These are phyloP conservation scores for Oreochromis tanganicae DNA, from an alignment of 2,113 vertebrate genomes.

Conservation along the genomic window DNA sequence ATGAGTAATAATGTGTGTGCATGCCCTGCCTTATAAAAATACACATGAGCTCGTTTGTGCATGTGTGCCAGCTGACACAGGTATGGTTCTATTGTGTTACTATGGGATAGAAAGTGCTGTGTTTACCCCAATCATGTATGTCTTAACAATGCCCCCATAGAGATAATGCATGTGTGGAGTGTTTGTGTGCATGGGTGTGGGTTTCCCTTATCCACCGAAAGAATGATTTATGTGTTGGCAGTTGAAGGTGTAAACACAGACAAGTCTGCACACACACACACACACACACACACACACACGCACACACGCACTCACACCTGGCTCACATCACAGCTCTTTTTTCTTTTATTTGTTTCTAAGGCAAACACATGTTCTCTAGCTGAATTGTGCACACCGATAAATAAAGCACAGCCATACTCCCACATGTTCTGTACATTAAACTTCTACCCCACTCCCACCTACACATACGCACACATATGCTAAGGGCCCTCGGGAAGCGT, in stretches of 20 bases:
- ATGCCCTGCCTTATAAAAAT: background rate
- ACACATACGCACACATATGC: conserved; percentile 10
- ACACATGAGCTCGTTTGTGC: conserved; percentile 1
- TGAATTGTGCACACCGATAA: background rate
- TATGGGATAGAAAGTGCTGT: conserved; percentile 35
- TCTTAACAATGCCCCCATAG: conserved; percentile 20
- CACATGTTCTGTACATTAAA: conserved; percentile 42
- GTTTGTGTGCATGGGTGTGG: background rate
- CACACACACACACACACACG: background rate
- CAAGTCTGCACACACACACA: conserved; percentile 19
- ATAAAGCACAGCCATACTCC: conserved; percentile 15
- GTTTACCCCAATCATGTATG: conserved; percentile 34
- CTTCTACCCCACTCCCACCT: background rate
- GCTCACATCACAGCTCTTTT: background rate
- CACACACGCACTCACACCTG: conserved; percentile 16
- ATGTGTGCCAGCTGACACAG: conserved; percentile 12
- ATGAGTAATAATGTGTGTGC: background rate
- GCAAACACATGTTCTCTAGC: background rate
- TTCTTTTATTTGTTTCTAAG: background rate
- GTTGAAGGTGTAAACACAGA: conserved; percentile 50
- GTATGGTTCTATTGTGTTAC: conserved; percentile 37
- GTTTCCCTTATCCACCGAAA: background rate
- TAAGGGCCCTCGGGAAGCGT: conserved; percentile 21
- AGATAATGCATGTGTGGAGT: background rate
- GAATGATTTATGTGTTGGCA: conserved; percentile 38